Conservation (phyloP, 2,888 invertebrate species). For the Drosophila rellima region DNA sequence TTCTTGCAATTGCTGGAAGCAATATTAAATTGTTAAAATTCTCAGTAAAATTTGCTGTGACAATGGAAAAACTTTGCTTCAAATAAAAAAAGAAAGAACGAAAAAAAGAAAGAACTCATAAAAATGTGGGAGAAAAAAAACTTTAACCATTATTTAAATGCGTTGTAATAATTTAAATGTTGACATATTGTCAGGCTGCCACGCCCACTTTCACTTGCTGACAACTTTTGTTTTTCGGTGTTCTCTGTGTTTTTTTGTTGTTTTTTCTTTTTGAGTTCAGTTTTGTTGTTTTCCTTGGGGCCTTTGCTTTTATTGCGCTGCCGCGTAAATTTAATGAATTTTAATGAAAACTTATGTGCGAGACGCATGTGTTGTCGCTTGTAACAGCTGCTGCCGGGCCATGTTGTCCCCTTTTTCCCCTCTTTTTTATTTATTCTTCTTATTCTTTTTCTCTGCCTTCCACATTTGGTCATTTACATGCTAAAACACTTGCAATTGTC, state of each 20-base stretch:
- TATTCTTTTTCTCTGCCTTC: neutral
- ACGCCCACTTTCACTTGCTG: conserved; percentile 47
- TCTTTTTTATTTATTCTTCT: neutral
- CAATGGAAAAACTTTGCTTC: conserved; percentile 21
- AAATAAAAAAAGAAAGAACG: conserved; percentile 9
- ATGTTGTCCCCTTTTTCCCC: neutral
- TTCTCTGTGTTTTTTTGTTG: conserved; percentile 1
- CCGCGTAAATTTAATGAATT: conserved; percentile 74
- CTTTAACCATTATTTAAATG: conserved; percentile 71
- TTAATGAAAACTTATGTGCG: conserved; percentile 72
- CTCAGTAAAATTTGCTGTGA: neutral
- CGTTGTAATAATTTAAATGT: conserved; percentile 73
- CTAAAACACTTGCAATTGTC: conserved; percentile 56
- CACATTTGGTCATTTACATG: conserved; percentile 39
- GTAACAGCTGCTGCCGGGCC: conserved; percentile 47
- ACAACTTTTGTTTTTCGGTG: conserved; percentile 27
- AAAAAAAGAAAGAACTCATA: conserved; percentile 25
- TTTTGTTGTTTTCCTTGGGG: conserved; percentile 17
- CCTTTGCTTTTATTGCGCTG: conserved; percentile 57
- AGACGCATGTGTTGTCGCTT: conserved; percentile 25
- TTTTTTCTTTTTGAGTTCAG: conserved; percentile 11
- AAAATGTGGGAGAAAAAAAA: conserved; percentile 37
- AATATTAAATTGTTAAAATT: conserved; percentile 13
- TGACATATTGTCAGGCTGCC: conserved; percentile 70
- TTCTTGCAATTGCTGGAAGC: conserved; percentile 10